phyloP scores from a whole-genome alignment of 2,888 invertebrate genomes.

The Tetrapedia diversipes region DNA sequence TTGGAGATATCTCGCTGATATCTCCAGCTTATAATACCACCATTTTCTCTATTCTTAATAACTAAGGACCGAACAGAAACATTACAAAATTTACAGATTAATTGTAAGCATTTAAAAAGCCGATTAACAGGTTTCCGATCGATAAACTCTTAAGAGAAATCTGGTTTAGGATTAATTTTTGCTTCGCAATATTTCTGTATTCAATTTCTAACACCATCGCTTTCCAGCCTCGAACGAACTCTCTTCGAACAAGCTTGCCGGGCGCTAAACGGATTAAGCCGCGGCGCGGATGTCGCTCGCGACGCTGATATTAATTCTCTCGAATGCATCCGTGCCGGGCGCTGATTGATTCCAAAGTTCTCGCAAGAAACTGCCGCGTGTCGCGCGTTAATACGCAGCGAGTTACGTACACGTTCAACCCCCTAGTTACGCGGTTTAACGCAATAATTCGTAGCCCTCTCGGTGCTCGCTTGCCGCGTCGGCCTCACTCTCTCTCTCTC shows the following conservation, averaged over 20 bases:
- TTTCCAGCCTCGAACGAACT: constrained; percentile 45
- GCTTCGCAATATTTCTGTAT: too few species aligned
- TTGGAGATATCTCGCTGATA: too few species aligned
- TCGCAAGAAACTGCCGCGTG: constrained; percentile 74
- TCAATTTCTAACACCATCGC: too few species aligned
- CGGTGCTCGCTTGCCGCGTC: constrained; percentile 37
- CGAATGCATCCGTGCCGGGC: constrained; percentile 77
- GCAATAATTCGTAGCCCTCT: constrained; percentile 67
- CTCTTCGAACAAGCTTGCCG: constrained; percentile 51
- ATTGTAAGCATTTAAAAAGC: too few species aligned
- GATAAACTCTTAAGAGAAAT: too few species aligned
- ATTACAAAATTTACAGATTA: too few species aligned
- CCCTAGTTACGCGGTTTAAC: constrained; percentile 71
- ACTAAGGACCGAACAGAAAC: too few species aligned
- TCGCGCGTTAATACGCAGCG: constrained; percentile 64
- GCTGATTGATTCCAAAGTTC: constrained; percentile 82
- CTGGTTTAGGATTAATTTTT: too few species aligned
- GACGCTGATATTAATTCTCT: constrained; percentile 81
- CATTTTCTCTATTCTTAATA: too few species aligned
- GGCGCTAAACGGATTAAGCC: constrained; percentile 78
- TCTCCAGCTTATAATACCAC: too few species aligned
- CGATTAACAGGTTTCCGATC: too few species aligned
- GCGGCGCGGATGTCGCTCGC: constrained; percentile 74
- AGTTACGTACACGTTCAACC: constrained; percentile 69
- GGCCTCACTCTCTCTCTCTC: too few species aligned